These are phyloP conservation scores for Diachasma alloeum DNA, from an alignment of 1,140 invertebrate genomes.

Conservation along the genomic window DNA sequence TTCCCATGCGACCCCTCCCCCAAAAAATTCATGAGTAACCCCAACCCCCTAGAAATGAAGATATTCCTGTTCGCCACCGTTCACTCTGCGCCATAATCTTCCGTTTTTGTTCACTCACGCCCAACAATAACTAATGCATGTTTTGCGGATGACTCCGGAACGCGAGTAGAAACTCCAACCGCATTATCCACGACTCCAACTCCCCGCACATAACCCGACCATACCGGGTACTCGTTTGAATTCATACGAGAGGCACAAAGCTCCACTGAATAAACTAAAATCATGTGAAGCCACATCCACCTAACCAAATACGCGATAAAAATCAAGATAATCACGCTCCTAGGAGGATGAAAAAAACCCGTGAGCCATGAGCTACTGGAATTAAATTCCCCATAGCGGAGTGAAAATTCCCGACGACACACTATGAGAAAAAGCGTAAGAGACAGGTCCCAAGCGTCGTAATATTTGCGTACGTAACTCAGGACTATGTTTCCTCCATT, in stretches of 20 bases:
- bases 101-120: background rate
- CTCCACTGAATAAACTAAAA: background rate
- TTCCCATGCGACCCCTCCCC: background rate
- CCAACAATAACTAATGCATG: slow-evolving; percentile 2
- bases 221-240: background rate
- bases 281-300: background rate
- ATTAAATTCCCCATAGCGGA: background rate
- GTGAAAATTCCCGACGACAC: background rate
- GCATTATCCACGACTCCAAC: background rate
- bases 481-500: slow-evolving; percentile 18
- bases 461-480: slow-evolving; percentile 18
- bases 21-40: background rate
- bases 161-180: background rate
- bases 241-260: background rate
- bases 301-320: background rate
- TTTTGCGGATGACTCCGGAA: background rate
- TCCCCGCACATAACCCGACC: background rate
- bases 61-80: background rate
- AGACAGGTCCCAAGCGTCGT: background rate
- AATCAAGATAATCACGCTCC: background rate
- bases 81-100: background rate
- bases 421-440: slow-evolving; percentile 6
- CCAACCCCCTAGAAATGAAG: background rate
- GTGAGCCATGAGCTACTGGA: background rate
- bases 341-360: background rate